Evolutionary conservation across 2,113 vertebrate species (phyloP).

Genomic region (Notarius quadriscutis): DNA sequence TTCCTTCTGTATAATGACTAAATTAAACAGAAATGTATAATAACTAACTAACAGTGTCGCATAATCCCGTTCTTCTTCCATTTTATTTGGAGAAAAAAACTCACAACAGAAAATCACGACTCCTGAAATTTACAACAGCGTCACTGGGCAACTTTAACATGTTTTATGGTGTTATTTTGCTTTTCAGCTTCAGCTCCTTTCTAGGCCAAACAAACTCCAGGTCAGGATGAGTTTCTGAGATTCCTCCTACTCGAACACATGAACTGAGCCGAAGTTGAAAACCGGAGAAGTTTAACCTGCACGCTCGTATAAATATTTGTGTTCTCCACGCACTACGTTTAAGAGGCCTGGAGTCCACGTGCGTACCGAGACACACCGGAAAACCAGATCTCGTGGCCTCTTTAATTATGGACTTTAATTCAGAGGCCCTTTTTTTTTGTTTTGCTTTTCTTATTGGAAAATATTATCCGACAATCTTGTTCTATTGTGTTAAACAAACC

Average conservation of each 20-base stretch:
- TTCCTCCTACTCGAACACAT: constrained; percentile 18
- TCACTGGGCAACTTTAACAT: constrained; percentile 7
- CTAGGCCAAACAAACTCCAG: constrained; percentile 30
- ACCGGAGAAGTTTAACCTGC: constrained; percentile 18
- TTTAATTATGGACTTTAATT: neutral
- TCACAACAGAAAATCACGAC: neutral
- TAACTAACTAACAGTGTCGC: neutral
- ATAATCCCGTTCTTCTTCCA: neutral
- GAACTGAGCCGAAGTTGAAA: neutral
- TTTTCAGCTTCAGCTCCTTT: constrained; percentile 14
- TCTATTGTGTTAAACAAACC: neutral
- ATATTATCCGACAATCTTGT: neutral
- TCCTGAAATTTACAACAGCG: neutral
- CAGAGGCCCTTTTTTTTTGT: no score
- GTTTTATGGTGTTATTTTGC: constrained; percentile 4
- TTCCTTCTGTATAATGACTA: neutral
- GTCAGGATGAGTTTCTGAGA: constrained; percentile 15
- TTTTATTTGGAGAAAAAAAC: neutral
- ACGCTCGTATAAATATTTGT: constrained; percentile 49
- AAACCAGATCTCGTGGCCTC: neutral
- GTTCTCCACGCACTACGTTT: constrained; percentile 17
- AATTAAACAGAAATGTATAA: no score
- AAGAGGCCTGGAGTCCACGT: neutral
- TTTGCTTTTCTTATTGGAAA: neutral
- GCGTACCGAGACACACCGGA: neutral